Evolutionary conservation across 1,140 invertebrate genomes (phyloP).

Genomic region (Drosophila prosaltans): DNA sequence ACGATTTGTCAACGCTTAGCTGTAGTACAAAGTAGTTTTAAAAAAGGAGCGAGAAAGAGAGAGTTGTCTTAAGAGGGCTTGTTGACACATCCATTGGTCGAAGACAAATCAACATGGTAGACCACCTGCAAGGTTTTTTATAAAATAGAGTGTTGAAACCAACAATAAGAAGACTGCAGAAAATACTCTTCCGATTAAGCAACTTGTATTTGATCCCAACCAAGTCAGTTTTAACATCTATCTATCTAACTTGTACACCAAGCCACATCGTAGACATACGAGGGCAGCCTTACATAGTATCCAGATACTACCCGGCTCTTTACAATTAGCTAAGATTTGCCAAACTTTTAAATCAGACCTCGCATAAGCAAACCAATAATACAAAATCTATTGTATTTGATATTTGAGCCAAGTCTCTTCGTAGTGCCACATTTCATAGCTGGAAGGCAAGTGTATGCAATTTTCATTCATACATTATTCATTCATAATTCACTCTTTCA

Average conservation of each 20-base stretch:
- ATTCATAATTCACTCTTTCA: constrained; percentile 75
- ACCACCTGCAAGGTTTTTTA: constrained; percentile 13
- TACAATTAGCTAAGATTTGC: no score
- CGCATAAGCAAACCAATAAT: not conserved
- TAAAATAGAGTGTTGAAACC: not conserved
- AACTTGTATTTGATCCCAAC: not conserved
- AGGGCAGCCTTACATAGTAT: not conserved
- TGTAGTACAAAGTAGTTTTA: not conserved
- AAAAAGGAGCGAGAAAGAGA: not conserved
- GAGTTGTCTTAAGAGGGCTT: not conserved
- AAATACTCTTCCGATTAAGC: not conserved
- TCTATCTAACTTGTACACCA: no score
- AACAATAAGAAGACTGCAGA: not conserved
- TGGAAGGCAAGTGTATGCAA: constrained; percentile 79
- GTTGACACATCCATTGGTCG: constrained; percentile 21
- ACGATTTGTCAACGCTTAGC: constrained; percentile 20
- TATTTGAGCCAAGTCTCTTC: constrained; percentile 3
- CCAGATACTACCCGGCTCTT: no score
- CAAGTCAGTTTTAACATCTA: not conserved
- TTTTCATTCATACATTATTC: constrained; percentile 83
- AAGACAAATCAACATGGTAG: constrained; percentile 14
- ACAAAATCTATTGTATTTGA: constrained; percentile 5
- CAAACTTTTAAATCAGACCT: not conserved
- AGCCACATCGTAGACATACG: not conserved
- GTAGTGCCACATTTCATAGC: constrained; percentile 77